Base-by-base conservation (phyloP, 1,140 invertebrate species). In the Acromyrmex heyeri region DNA sequence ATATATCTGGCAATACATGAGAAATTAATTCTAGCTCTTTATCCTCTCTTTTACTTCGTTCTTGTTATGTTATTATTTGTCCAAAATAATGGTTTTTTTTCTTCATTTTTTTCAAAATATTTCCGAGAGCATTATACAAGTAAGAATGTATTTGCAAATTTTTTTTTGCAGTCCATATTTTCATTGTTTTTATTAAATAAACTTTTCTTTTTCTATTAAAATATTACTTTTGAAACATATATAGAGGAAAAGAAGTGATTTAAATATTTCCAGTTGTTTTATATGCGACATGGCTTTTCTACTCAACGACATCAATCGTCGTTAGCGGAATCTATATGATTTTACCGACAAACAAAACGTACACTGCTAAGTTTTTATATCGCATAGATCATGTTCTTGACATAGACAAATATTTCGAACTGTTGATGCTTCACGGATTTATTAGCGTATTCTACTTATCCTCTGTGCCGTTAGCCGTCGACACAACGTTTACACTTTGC, bases 401-500 rank as follows among this genome's bases (percentile, higher is more conserved):
- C 2, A 18, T 62, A 38, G 55, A 73, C 7, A 82, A 82, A 4
- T 82, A 82, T 16, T 82, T 18, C 18, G 48, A 30, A 0, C 14
- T 82, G 7, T 21, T 82, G 79, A 73, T 82, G 67, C 24, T 82
- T 7, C 67, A 73, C 6, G 34, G 5, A 0, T 16, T 73, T 14
- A 48, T 82, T 12, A 48, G 53, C 14, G 38, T 73, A 18, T 73
- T 82, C 14, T 73, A 61, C 24, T 21, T 61, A 61, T 2, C 61
- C 0, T 8, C 79, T 6, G 24, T 61, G 3, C 10, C 12, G 7
- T 50, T 91, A 85, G 91, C 88, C 5, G 16, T 91, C 24, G 91
- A 92, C n/a, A 38, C 55, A 0, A 70, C 88, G 27, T 88, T 87
- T 6, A 14, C 88, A 24, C 24, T 79, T 10, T 90, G 87, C 24